Percentiles rank a stretch among this genome's conserved stretches.
Evolutionary conservation across 2,113 vertebrate species (phyloP).

Genomic region (Microtus montanus): DNA sequence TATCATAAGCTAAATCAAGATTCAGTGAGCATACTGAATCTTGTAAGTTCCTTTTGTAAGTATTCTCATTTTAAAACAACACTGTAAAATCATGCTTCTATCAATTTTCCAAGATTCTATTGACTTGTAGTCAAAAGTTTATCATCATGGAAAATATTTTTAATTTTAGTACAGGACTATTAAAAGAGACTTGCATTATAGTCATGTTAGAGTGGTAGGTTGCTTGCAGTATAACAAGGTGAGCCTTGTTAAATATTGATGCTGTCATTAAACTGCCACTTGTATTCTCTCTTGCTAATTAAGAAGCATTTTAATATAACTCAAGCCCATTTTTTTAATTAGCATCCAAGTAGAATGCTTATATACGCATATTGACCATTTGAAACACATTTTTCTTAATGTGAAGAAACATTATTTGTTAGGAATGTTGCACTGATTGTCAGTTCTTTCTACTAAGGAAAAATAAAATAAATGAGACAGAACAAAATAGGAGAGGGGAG

Average conservation of each 20-base stretch:
- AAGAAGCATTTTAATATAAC: conserved; percentile 38
- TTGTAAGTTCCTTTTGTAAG: neutral
- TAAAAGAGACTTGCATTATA: neutral
- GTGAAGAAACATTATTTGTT: neutral
- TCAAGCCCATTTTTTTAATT: conserved; percentile 52
- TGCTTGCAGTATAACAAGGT: conserved; percentile 35
- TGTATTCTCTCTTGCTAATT: conserved; percentile 58
- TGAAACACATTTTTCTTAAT: neutral
- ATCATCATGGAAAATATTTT: neutral
- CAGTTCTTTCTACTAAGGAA: neutral
- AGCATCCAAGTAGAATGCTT: conserved; percentile 22
- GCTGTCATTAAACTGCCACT: conserved; percentile 42
- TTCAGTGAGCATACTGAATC: neutral
- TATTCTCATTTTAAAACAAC: neutral
- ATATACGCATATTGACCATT: neutral
- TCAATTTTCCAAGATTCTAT: neutral
- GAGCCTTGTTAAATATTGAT: conserved; percentile 53
- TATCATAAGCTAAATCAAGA: neutral
- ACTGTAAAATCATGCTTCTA: neutral
- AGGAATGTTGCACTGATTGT: neutral
- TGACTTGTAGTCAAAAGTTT: neutral
- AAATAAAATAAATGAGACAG: neutral
- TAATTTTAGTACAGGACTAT: neutral
- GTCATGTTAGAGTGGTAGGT: neutral
- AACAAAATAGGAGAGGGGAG: neutral